These are phyloP conservation scores for Buceros bicornis DNA, from an alignment of 2,797 vertebrate genomes.

Conservation along the genomic window DNA sequence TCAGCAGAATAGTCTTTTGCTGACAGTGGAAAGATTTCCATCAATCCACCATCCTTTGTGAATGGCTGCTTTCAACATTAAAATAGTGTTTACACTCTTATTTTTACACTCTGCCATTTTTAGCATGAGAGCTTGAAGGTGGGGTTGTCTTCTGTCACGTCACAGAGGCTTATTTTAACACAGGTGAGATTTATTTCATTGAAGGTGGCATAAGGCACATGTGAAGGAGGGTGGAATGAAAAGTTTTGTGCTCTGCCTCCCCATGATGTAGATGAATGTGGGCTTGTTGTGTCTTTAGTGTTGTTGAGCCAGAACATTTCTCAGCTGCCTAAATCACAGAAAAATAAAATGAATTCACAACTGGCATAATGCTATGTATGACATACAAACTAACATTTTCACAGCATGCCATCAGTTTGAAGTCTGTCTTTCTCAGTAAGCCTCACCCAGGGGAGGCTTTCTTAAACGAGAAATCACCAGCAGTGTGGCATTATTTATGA, in stretches of 20 bases:
- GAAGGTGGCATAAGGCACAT: neutral
- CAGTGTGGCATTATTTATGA: neutral
- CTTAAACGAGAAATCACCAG: neutral
- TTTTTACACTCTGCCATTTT: neutral
- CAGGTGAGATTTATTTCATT: neutral
- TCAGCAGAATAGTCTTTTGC: neutral
- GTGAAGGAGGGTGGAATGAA: neutral
- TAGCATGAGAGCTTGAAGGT: neutral
- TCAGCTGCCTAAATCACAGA: neutral
- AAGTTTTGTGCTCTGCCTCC: neutral
- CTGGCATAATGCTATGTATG: neutral
- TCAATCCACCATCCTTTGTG: neutral
- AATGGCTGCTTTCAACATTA: neutral
- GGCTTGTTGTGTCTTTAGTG: neutral
- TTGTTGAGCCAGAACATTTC: slow-evolving; percentile 1
- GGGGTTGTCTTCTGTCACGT: neutral
- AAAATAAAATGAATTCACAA: neutral
- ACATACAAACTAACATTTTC: neutral
- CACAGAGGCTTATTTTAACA: neutral
- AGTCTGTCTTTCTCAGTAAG: neutral
- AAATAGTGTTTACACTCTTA: neutral
- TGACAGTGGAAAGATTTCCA: neutral
- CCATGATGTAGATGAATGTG: neutral
- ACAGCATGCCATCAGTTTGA: neutral
- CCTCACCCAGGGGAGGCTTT: neutral